Evolutionary conservation across 2,113 vertebrate genomes (phyloP).

Genomic region (Anguilla rostrata): DNA sequence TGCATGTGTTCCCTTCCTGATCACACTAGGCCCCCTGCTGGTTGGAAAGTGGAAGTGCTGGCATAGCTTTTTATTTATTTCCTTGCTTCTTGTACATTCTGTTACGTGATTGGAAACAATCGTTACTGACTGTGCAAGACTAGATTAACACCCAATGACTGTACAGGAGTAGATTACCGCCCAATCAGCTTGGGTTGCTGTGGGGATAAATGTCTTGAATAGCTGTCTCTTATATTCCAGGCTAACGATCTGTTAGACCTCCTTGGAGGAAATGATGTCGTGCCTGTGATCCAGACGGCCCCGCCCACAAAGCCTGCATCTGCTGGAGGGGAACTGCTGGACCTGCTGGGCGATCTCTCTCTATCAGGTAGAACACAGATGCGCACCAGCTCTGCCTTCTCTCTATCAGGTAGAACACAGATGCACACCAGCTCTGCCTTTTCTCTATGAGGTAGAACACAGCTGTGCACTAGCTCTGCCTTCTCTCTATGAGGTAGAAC

Average conservation of each 20-base stretch:
- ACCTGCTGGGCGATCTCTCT: slow-evolving; percentile 91
- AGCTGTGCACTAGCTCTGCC: too few species aligned
- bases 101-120: too few species aligned
- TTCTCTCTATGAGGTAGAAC: slow-evolving; percentile 83
- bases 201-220: neutral
- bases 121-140: too few species aligned
- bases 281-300: slow-evolving; percentile 86
- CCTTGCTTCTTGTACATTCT: too few species aligned
- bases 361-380: slow-evolving; percentile 76
- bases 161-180: neutral
- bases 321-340: slow-evolving; percentile 93
- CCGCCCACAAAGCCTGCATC: slow-evolving; percentile 85
- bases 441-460: neutral
- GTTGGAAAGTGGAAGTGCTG: neutral
- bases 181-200: neutral
- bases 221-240: slow-evolving; percentile 61
- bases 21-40: slow-evolving; percentile 32
- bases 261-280: slow-evolving; percentile 87
- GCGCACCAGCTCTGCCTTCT: neutral
- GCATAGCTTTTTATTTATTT: neutral
- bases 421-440: neutral
- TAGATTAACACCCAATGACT: neutral
- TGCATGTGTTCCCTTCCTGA: neutral
- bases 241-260: slow-evolving; percentile 96
- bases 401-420: neutral